A percentile compares a stretch with the other conserved stretches of the same genome.
These are phyloP conservation scores for Geophilus truncorum DNA, from an alignment of 2,888 invertebrate genomes.

Conservation along the genomic window DNA sequence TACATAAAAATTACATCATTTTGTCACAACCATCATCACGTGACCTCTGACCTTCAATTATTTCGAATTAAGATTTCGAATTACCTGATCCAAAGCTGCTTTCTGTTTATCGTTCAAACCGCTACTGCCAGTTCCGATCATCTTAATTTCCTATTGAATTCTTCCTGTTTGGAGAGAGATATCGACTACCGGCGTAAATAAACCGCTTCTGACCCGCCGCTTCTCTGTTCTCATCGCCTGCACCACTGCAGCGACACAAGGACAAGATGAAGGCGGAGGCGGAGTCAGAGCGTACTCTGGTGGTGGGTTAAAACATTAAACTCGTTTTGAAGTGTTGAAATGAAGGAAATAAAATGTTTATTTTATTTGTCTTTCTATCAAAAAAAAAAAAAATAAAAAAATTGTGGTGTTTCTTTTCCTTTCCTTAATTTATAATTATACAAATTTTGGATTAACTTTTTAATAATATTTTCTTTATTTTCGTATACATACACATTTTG, in stretches of 20 bases:
- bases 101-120: background rate
- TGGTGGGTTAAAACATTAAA: background rate
- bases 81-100: background rate
- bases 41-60: background rate
- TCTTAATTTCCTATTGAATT: too few relatives aligned
- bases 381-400: too few relatives aligned
- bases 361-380: too few relatives aligned
- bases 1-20: background rate
- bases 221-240: background rate
- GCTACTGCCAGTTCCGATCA: background rate
- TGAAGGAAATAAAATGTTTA: too few relatives aligned
- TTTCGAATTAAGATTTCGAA: too few relatives aligned
- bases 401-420: too few relatives aligned
- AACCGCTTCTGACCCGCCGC: background rate
- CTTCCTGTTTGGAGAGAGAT: too few relatives aligned
- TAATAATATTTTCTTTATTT: too few relatives aligned
- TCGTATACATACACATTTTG: too few relatives aligned
- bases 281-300: background rate
- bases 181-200: background rate
- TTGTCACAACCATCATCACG: background rate
- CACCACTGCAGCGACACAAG: background rate
- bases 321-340: too few relatives aligned
- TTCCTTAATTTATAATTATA: too few relatives aligned
- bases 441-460: too few relatives aligned
- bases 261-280: background rate